Percentiles rank a stretch among this genome's conserved stretches.
Conservation (phyloP, 2,797 vertebrate genomes). For the Ficedula albicollis region DNA sequence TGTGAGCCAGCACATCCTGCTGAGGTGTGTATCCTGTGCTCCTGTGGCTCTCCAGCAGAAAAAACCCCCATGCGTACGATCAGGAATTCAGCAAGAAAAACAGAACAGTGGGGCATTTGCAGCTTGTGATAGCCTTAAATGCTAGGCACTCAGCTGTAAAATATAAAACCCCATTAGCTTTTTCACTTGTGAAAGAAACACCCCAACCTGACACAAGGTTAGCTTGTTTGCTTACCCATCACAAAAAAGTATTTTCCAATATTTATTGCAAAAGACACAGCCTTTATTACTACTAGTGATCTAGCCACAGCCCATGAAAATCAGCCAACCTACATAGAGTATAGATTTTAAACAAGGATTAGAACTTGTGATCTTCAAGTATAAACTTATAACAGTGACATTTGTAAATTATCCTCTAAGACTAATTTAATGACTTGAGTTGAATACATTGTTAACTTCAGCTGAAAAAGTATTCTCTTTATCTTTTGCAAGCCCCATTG, state of each 20-base stretch:
- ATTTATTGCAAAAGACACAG: background rate
- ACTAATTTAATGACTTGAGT: slow-evolving; percentile 29
- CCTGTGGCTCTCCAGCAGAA: background rate
- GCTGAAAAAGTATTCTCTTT: background rate
- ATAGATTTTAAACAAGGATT: slow-evolving; percentile 22
- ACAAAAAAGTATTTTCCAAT: background rate
- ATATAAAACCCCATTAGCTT: background rate
- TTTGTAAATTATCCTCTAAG: slow-evolving; percentile 35
- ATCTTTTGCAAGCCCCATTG: background rate
- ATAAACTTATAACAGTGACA: slow-evolving; percentile 29
- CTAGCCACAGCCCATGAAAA: background rate
- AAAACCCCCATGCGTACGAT: background rate
- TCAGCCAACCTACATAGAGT: background rate
- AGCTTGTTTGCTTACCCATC: background rate
- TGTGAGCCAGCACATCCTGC: accelerated
- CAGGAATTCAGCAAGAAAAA: background rate
- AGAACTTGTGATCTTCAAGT: slow-evolving; percentile 9
- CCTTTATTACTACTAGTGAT: background rate
- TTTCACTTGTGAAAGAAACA: background rate
- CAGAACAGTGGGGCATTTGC: background rate
- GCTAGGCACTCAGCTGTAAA: background rate
- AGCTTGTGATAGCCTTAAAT: background rate
- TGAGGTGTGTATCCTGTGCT: background rate
- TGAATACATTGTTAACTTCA: background rate
- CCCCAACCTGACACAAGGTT: background rate